Conservation (phyloP, 2,888 invertebrate genomes). For the Tryphoninae sp. region DNA sequence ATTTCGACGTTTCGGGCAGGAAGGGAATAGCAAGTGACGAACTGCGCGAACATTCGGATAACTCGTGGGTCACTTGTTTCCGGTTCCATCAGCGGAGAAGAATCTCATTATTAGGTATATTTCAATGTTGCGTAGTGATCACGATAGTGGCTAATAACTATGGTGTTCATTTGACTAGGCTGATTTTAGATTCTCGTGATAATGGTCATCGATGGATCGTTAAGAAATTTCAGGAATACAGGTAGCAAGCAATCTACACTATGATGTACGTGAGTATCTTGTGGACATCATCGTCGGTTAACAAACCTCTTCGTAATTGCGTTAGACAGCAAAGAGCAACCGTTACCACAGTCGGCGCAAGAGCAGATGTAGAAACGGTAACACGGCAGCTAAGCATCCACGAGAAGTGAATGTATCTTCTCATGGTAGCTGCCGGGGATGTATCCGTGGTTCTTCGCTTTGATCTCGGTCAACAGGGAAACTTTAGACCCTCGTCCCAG, state of each 20-base stretch:
- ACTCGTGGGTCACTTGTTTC: conserved; percentile 20
- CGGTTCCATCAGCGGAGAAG: conserved; percentile 12
- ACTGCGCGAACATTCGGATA: neutral
- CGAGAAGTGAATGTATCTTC: conserved; percentile 52
- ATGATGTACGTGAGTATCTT: neutral
- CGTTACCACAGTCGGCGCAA: conserved; percentile 67
- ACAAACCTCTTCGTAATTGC: conserved; percentile 76
- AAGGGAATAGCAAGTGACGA: conserved; percentile 18
- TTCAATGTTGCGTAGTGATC: neutral
- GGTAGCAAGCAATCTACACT: neutral
- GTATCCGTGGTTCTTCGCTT: conserved; percentile 72
- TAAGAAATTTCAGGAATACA: neutral
- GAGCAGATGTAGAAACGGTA: conserved; percentile 37
- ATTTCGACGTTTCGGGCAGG: conserved; percentile 19
- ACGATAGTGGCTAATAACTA: neutral
- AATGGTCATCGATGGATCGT: neutral
- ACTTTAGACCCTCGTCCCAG: conserved; percentile 73
- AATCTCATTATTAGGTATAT: neutral
- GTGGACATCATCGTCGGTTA: conserved; percentile 68
- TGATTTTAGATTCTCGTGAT: too few relatives aligned
- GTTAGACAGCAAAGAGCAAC: conserved; percentile 72
- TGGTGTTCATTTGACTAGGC: too few relatives aligned
- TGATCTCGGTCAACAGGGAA: conserved; percentile 80
- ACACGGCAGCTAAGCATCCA: conserved; percentile 50
- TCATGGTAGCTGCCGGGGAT: conserved; percentile 17